Percentiles rank a stretch among this genome's conserved stretches.
Conservation (phyloP, 2,888 invertebrate genomes). For the Nomada goodeniana region DNA sequence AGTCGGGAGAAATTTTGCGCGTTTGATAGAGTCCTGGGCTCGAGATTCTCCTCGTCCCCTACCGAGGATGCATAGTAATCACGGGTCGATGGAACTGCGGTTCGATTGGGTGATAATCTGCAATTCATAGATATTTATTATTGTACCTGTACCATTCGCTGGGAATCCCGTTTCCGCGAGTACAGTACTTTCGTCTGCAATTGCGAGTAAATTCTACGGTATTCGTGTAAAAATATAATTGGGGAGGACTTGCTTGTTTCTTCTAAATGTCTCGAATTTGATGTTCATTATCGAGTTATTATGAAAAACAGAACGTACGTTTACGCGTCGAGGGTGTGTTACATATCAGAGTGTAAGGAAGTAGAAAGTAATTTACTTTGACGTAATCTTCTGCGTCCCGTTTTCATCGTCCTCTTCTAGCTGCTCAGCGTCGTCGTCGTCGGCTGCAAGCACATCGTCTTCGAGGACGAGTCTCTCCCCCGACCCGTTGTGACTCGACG, state of each 20-base stretch:
- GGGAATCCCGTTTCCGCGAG: background rate
- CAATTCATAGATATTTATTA: slow-evolving; percentile 21
- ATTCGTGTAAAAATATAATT: no score
- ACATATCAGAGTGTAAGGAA: no score
- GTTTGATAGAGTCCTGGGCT: slow-evolving; percentile 69
- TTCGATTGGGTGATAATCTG: slow-evolving; percentile 80
- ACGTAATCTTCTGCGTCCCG: slow-evolving; percentile 59
- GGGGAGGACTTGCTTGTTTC: no score
- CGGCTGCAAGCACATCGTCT: slow-evolving; percentile 85
- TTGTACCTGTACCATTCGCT: background rate
- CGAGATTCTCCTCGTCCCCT: slow-evolving; percentile 82
- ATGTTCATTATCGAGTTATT: background rate
- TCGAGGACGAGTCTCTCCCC: slow-evolving; percentile 84
- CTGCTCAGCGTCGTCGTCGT: slow-evolving; percentile 78
- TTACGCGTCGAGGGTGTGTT: no score
- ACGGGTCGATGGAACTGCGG: slow-evolving; percentile 69
- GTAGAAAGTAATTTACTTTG: slow-evolving; percentile 53
- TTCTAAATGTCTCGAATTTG: no score
- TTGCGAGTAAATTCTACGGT: background rate
- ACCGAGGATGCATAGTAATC: slow-evolving; percentile 77
- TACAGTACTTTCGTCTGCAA: no score
- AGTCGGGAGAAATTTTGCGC: slow-evolving; percentile 70
- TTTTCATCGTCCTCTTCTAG: slow-evolving; percentile 77
- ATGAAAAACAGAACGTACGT: background rate
- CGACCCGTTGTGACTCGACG: slow-evolving; percentile 82